Percentiles rank a stretch among this genome's conserved stretches.
phyloP scores from a whole-genome alignment of 2,888 invertebrate genomes.

The Agrochola macilenta region DNA sequence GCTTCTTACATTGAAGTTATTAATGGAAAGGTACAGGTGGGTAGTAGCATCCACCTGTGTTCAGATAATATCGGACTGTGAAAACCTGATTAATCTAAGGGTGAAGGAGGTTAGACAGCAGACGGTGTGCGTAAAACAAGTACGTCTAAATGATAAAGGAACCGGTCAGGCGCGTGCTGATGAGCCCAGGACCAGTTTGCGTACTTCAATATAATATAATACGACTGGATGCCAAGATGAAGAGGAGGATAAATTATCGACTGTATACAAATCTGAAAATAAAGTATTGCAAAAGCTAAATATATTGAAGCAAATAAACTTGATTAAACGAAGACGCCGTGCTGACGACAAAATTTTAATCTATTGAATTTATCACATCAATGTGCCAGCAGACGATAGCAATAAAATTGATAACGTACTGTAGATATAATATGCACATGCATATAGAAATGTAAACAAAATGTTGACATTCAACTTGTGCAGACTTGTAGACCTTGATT shows the following conservation, averaged over 20 bases:
- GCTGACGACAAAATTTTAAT: slow-evolving; percentile 36
- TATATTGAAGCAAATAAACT: slow-evolving; percentile 23
- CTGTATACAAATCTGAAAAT: slow-evolving; percentile 8
- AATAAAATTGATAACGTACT: slow-evolving; percentile 52
- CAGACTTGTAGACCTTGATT: slow-evolving; percentile 87
- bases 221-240: slow-evolving; percentile 18
- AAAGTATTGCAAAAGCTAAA: slow-evolving; percentile 6
- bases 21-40: slow-evolving; percentile 17
- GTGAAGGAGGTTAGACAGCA: slow-evolving; percentile 47
- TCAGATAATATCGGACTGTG: slow-evolving; percentile 34
- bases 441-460: slow-evolving; percentile 83
- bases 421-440: slow-evolving; percentile 57
- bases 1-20: background rate
- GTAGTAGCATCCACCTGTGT: slow-evolving; percentile 23
- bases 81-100: slow-evolving; percentile 55
- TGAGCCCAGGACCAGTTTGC: slow-evolving; percentile 50
- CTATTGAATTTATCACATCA: slow-evolving; percentile 46
- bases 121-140: slow-evolving; percentile 46
- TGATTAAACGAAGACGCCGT: slow-evolving; percentile 45
- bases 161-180: slow-evolving; percentile 62
- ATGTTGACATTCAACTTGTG: slow-evolving; percentile 86
- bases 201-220: slow-evolving; percentile 32
- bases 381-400: slow-evolving; percentile 47
- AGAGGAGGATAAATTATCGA: slow-evolving; percentile 21
- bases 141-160: slow-evolving; percentile 51